Evolutionary conservation across 1,140 invertebrate genomes (phyloP).

Genomic region (Drosophila lacertosa): DNA sequence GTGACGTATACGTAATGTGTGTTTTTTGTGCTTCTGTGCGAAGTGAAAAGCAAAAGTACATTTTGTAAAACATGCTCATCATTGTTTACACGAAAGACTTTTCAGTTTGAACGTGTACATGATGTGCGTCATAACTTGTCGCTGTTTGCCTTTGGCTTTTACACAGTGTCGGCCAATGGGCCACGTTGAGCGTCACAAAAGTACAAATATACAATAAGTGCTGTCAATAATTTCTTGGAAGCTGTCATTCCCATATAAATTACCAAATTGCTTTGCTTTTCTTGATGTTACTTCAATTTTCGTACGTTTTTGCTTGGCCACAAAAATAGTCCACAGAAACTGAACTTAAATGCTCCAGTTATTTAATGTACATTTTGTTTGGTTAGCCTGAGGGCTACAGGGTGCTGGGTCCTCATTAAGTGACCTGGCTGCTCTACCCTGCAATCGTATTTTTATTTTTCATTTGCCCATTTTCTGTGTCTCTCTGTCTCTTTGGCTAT

Average conservation of each 20-base stretch:
- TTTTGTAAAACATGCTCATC: conserved; percentile 79
- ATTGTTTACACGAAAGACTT: conserved; percentile 78
- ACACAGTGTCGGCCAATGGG: conserved; percentile 5
- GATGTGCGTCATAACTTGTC: conserved; percentile 48
- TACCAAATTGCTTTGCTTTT: conserved; percentile 20
- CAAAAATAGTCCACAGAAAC: conserved; percentile 1
- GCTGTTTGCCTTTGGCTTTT: conserved; percentile 23
- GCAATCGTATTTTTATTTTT: not conserved
- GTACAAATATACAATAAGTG: not conserved
- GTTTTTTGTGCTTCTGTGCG: conserved; percentile 18
- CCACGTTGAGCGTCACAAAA: not conserved
- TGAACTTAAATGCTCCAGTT: conserved; percentile 29
- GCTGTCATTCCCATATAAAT: conserved; percentile 22
- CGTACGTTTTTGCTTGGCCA: not conserved
- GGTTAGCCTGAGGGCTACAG: not conserved
- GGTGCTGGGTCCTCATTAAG: conserved; percentile 28
- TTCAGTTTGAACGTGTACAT: conserved; percentile 48
- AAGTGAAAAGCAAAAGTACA: conserved; percentile 60
- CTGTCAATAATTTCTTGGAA: conserved; percentile 35
- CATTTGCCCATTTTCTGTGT: too few species aligned
- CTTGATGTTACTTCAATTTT: not conserved
- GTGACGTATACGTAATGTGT: conserved; percentile 51
- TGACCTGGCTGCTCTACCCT: not conserved
- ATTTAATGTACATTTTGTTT: conserved; percentile 44
- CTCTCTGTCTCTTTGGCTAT: not conserved